A percentile compares a stretch with the other conserved stretches of the same genome.
These are phyloP conservation scores for Panagrolaimus sp. DNA, from an alignment of 1,140 invertebrate genomes.

Conservation along the genomic window DNA sequence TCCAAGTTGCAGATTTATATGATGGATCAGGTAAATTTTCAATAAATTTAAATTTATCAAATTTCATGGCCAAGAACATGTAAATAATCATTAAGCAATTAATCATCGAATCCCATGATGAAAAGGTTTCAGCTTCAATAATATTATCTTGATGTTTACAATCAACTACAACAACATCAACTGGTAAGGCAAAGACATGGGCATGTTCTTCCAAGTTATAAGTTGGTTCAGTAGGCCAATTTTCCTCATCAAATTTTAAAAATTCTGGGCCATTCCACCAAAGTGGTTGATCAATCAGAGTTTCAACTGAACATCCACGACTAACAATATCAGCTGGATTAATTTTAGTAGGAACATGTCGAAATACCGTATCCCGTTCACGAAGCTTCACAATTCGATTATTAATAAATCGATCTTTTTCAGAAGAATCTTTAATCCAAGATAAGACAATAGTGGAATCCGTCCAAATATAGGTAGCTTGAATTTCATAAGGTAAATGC, in stretches of 20 bases:
- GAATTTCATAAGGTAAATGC: conserved; percentile 15
- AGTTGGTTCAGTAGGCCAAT: neutral
- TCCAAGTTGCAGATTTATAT: no score
- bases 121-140: no score
- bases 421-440: conserved; percentile 23
- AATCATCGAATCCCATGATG: no score
- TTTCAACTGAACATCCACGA: conserved; percentile 21
- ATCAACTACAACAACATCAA: no score
- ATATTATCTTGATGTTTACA: no score
- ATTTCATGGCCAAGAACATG: no score
- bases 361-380: neutral
- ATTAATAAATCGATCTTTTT: conserved; percentile 19
- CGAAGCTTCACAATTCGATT: conserved; percentile 28
- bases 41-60: no score
- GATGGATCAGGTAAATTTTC: no score
- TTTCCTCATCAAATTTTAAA: neutral
- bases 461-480: conserved; percentile 19
- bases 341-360: conserved; percentile 19
- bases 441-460: conserved; percentile 31
- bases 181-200: no score
- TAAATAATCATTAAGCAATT: no score
- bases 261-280: conserved; percentile 34
- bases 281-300: conserved; percentile 16
- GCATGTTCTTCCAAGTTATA: neutral
- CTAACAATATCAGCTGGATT: conserved; percentile 33